These are phyloP conservation scores for Aspidoscelis tigris DNA, from an alignment of 2,113 vertebrate genomes.

Conservation along the genomic window DNA sequence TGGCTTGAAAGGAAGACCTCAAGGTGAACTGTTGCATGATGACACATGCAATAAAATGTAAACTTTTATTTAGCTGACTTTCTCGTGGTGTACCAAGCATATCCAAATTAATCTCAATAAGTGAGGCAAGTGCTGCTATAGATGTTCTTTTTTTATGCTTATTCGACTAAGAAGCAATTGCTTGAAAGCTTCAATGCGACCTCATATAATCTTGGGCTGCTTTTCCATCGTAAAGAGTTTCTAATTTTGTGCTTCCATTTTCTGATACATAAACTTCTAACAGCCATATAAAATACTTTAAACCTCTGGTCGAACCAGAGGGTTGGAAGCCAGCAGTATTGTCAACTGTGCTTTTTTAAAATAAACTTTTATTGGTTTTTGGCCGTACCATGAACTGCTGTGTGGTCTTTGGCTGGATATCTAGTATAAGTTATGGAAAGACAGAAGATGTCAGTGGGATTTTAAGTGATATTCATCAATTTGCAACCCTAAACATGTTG, in stretches of 20 bases:
- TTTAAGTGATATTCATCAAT: neutral
- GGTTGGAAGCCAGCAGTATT: neutral
- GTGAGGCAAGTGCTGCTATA: neutral
- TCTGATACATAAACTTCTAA: neutral
- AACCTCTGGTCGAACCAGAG: neutral
- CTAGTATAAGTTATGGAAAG: neutral
- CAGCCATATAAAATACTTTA: neutral
- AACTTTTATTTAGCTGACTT: neutral
- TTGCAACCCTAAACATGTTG: neutral
- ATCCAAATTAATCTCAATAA: neutral
- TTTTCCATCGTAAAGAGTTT: neutral
- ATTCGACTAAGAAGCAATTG: neutral
- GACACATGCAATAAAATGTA: neutral
- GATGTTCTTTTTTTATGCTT: neutral
- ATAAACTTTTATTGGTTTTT: neutral
- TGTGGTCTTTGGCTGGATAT: neutral
- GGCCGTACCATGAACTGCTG: neutral
- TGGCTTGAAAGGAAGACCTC: no score
- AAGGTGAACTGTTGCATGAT: no score
- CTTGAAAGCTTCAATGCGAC: neutral
- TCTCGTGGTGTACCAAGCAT: neutral
- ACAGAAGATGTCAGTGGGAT: neutral
- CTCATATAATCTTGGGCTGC: neutral
- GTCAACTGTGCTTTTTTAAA: neutral
- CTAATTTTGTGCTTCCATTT: neutral